These are phyloP conservation scores for Ypsolopha sequella DNA, from an alignment of 2,888 invertebrate species.

Conservation along the genomic window DNA sequence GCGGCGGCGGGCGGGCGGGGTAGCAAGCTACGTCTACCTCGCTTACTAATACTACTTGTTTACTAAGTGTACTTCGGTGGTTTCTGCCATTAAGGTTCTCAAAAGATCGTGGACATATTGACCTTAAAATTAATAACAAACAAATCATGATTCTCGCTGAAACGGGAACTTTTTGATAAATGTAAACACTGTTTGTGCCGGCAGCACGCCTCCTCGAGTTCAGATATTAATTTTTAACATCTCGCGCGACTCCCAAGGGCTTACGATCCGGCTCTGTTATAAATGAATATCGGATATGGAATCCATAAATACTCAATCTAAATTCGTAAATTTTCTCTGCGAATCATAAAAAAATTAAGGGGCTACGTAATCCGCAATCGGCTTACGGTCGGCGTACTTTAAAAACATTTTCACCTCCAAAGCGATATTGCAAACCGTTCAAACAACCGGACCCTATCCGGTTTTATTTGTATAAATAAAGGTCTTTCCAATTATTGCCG, in stretches of 20 bases:
- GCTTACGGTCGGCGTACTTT: slow-evolving; percentile 35
- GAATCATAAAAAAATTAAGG: slow-evolving; percentile 45
- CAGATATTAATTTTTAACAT: too few relatives aligned
- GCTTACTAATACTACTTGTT: background rate
- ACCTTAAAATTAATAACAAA: too few relatives aligned
- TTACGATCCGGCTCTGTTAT: slow-evolving; percentile 11
- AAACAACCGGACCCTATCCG: background rate
- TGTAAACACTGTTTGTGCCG: too few relatives aligned
- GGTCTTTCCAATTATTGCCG: background rate
- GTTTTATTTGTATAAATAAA: background rate
- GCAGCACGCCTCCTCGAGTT: too few relatives aligned
- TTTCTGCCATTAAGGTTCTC: too few relatives aligned
- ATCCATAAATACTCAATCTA: slow-evolving; percentile 59
- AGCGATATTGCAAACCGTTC: slow-evolving; percentile 10
- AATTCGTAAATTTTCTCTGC: slow-evolving; percentile 51
- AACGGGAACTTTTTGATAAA: too few relatives aligned
- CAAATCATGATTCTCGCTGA: too few relatives aligned
- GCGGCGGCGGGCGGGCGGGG: background rate
- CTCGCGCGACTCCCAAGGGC: background rate
- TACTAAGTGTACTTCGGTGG: too few relatives aligned
- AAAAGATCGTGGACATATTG: too few relatives aligned
- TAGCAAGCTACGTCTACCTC: background rate
- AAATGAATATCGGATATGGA: slow-evolving; percentile 53
- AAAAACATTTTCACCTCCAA: slow-evolving; percentile 37
- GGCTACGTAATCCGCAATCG: slow-evolving; percentile 37